These are phyloP conservation scores for Coregonus sp. DNA, from an alignment of 2,797 vertebrate genomes.

Conservation along the genomic window DNA sequence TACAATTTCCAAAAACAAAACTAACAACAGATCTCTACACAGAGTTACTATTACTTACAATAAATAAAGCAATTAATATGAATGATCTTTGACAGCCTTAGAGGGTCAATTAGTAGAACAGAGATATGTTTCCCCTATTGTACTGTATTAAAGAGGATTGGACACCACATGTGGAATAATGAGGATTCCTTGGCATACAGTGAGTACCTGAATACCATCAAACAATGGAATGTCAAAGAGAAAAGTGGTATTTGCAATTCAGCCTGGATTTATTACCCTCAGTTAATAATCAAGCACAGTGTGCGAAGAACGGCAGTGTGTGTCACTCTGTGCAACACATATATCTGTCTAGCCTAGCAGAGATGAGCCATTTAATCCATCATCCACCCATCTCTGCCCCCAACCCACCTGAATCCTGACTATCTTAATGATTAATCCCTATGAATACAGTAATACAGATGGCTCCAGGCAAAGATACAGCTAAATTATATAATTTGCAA, in stretches of 20 bases:
- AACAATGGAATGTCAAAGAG: constrained; percentile 87
- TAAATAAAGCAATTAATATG: constrained; percentile 29
- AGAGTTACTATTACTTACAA: constrained; percentile 1
- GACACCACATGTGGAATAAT: constrained; percentile 85
- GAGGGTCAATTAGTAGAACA: constrained; percentile 4
- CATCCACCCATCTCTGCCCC: constrained; percentile 37
- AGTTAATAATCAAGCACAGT: constrained; percentile 64
- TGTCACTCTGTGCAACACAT: too few species aligned
- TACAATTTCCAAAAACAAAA: constrained; percentile 5
- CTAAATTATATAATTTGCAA: background rate
- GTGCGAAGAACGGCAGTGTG: constrained; percentile 58
- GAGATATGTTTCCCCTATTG: constrained; percentile 52
- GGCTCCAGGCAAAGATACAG: constrained; percentile 5
- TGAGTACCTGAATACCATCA: constrained; percentile 86
- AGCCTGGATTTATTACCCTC: constrained; percentile 74
- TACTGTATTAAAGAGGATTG: constrained; percentile 60
- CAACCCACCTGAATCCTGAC: constrained; percentile 25
- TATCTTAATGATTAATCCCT: constrained; percentile 20
- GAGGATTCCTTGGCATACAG: constrained; percentile 86
- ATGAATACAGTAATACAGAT: constrained; percentile 17
- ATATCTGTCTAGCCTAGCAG: constrained; percentile 47
- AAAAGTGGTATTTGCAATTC: constrained; percentile 79
- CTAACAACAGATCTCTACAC: too few species aligned
- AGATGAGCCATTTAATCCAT: constrained; percentile 53
- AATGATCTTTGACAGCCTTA: constrained; percentile 39